Percentiles rank a stretch among this genome's conserved stretches.
Conservation (phyloP, 2,888 invertebrate genomes). For the Dysmachus trigonus region DNA sequence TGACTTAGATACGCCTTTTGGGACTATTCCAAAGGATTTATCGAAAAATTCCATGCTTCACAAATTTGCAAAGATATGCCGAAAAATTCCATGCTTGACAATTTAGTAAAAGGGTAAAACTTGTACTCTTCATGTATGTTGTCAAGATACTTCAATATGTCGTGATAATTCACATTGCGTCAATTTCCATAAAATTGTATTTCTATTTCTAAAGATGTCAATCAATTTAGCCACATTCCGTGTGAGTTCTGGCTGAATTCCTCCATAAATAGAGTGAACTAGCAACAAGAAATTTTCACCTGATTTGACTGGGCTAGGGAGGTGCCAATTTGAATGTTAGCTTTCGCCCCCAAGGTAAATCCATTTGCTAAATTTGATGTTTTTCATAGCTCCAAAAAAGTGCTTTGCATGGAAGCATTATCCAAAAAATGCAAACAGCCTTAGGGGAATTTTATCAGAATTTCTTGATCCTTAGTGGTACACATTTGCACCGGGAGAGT, state of each 20-base stretch:
- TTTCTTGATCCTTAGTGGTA: not conserved
- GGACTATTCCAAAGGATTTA: no score
- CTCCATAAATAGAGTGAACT: not conserved
- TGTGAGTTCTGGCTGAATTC: not conserved
- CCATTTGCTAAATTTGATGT: not conserved
- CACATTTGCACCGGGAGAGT: not conserved
- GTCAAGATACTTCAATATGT: not conserved
- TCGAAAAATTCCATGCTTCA: not conserved
- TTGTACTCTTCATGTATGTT: not conserved
- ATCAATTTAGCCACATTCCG: not conserved
- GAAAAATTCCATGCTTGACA: not conserved
- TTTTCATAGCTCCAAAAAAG: not conserved
- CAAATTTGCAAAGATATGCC: not conserved
- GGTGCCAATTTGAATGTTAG: not conserved
- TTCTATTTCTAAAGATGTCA: not conserved
- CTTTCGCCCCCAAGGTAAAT: not conserved
- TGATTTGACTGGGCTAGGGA: not conserved
- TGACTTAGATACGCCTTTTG: no score
- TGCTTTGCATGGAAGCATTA: not conserved
- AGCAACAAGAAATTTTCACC: not conserved
- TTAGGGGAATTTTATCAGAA: not conserved
- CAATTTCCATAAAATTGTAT: not conserved
- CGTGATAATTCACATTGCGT: not conserved
- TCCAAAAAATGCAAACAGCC: not conserved
- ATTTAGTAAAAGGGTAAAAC: not conserved